These are phyloP conservation scores for Hippoglossus hippoglossus DNA, from an alignment of 2,797 vertebrate species.

Conservation along the genomic window DNA sequence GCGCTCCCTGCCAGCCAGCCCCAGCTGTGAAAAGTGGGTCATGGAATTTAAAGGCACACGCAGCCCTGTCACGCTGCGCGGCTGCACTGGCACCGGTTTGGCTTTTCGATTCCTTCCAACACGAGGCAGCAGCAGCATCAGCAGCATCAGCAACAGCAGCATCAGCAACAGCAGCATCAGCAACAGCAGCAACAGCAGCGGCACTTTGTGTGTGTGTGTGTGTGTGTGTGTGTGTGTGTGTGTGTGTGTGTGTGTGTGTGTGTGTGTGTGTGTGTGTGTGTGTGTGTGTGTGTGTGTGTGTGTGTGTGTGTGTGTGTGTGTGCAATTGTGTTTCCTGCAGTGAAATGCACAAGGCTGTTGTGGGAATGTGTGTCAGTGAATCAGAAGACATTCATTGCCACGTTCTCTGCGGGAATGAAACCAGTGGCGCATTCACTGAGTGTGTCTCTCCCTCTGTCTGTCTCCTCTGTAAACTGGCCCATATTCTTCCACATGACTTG, in stretches of 20 bases:
- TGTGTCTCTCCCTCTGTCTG: slow-evolving; percentile 18
- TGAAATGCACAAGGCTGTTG: slow-evolving; percentile 54
- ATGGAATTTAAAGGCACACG: slow-evolving; percentile 83
- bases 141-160: too few relatives aligned
- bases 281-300: slow-evolving; percentile 14
- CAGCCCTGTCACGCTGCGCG: slow-evolving; percentile 41
- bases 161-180: too few relatives aligned
- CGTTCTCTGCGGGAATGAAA: slow-evolving; percentile 32
- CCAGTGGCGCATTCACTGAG: neutral
- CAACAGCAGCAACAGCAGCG: too few relatives aligned
- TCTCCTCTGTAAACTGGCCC: slow-evolving; percentile 28
- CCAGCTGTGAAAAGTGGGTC: slow-evolving; percentile 84
- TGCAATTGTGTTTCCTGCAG: slow-evolving; percentile 47
- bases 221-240: neutral
- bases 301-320: neutral
- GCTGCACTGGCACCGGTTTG: slow-evolving; percentile 1
- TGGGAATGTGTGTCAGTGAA: slow-evolving; percentile 55
- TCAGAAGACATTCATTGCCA: slow-evolving; percentile 46
- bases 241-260: neutral
- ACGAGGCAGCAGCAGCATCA: neutral
- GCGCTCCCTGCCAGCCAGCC: slow-evolving; percentile 70
- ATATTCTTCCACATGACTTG: slow-evolving; percentile 44
- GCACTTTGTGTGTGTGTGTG: slow-evolving; percentile 8
- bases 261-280: slow-evolving; percentile 21
- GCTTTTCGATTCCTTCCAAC: slow-evolving; percentile 16